Percentiles rank a stretch among this genome's conserved stretches.
phyloP scores from a whole-genome alignment of 2,113 vertebrate species.

The Diadophis punctatus region DNA sequence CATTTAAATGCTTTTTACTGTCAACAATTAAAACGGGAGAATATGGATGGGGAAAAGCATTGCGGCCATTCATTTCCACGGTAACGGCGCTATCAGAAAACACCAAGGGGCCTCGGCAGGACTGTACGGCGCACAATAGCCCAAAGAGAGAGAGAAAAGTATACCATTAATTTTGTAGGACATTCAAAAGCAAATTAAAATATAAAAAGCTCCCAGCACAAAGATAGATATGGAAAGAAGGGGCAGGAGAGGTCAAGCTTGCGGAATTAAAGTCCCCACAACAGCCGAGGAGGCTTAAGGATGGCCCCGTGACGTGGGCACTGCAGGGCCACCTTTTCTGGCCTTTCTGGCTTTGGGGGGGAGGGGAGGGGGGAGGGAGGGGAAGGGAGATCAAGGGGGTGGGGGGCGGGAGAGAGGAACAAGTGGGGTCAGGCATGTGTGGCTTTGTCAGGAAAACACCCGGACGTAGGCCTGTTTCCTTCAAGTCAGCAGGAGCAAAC shows the following conservation, averaged over 20 bases:
- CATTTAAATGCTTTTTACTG: constrained; percentile 78
- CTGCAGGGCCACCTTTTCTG: constrained; percentile 16
- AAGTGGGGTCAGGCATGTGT: neutral
- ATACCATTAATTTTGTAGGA: constrained; percentile 63
- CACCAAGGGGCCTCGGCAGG: constrained; percentile 55
- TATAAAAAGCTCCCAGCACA: constrained; percentile 65
- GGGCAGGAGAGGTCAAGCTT: constrained; percentile 49
- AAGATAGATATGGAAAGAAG: constrained; percentile 55
- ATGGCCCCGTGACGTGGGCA: neutral
- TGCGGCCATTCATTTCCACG: constrained; percentile 75
- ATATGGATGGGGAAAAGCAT: constrained; percentile 49
- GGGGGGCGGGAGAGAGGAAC: neutral
- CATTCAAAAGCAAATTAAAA: constrained; percentile 71
- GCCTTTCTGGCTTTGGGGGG: neutral
- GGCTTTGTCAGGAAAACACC: neutral
- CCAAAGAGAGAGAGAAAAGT: constrained; percentile 20
- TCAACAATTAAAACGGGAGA: constrained; percentile 75
- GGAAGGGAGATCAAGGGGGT: too few relatives aligned
- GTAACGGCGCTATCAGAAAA: constrained; percentile 70
- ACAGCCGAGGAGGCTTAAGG: constrained; percentile 26
- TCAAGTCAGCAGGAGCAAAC: constrained; percentile 4
- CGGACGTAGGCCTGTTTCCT: neutral
- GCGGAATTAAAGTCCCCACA: constrained; percentile 48
- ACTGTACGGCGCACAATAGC: constrained; percentile 67
- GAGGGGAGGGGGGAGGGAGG: neutral